Evolutionary conservation across 2,888 invertebrate genomes (phyloP).

Genomic region (Itoplectis maculator): DNA sequence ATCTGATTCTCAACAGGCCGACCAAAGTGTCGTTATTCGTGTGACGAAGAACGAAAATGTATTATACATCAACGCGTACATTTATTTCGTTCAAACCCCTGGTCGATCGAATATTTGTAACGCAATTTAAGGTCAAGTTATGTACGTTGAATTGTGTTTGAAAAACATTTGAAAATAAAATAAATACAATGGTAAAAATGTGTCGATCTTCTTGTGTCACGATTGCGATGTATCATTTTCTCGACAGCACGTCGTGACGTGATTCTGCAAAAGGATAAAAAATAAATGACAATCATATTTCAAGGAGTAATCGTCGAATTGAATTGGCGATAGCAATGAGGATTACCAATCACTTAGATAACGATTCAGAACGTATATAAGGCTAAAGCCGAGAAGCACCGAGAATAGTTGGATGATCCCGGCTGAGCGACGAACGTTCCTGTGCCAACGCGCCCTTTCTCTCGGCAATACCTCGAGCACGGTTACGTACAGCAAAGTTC

Average conservation of each 20-base stretch:
- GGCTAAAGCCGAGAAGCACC: slow-evolving; percentile 87
- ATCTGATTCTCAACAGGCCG: slow-evolving; percentile 84
- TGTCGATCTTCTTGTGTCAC: neutral
- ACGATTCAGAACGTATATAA: slow-evolving; percentile 88
- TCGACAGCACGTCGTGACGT: slow-evolving; percentile 36
- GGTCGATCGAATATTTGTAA: neutral
- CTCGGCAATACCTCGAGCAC: slow-evolving; percentile 92
- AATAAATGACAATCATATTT: slow-evolving; percentile 1
- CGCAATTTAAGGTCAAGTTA: neutral
- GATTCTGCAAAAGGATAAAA: slow-evolving; percentile 31
- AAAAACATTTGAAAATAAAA: neutral
- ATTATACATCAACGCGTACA: neutral
- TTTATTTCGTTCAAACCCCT: neutral
- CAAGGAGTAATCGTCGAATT: no score
- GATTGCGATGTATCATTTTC: slow-evolving; percentile 2
- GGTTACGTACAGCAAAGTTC: slow-evolving; percentile 91
- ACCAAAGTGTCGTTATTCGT: slow-evolving; percentile 23
- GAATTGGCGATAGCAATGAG: no score
- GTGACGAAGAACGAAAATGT: neutral
- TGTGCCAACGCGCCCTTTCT: slow-evolving; percentile 91
- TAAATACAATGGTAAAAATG: neutral
- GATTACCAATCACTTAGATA: slow-evolving; percentile 88
- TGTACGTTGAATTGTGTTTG: no score
- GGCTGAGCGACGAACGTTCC: slow-evolving; percentile 85
- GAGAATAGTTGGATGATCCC: slow-evolving; percentile 88